Conservation (phyloP, 1,140 invertebrate genomes). For the Chlorops oryzae region DNA sequence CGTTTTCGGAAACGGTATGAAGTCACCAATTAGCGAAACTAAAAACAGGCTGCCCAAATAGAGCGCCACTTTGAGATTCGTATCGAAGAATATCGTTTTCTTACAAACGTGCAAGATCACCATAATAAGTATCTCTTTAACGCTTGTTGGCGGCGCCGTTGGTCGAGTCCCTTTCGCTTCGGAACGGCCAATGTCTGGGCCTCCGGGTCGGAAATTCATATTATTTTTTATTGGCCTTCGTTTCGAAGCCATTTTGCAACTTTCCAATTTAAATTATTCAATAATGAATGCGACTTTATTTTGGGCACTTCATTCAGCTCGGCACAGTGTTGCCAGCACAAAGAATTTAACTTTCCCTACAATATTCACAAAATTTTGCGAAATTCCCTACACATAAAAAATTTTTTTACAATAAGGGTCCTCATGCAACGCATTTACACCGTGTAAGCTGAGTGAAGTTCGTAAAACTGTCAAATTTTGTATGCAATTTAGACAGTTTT, state of each 20-base stretch:
- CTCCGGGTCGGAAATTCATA: slow-evolving; percentile 45
- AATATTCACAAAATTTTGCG: too few species aligned
- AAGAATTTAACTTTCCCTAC: too few species aligned
- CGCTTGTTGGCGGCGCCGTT: slow-evolving; percentile 71
- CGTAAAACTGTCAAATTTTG: too few species aligned
- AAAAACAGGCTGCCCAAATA: slow-evolving; percentile 77
- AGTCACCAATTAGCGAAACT: slow-evolving; percentile 77
- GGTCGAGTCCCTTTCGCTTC: slow-evolving; percentile 57
- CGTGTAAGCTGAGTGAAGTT: too few species aligned
- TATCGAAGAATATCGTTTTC: slow-evolving; percentile 78
- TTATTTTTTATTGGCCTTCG: slow-evolving; percentile 37
- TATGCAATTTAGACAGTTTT: too few species aligned
- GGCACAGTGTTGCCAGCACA: too few species aligned
- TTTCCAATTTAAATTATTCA: too few species aligned
- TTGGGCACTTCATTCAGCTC: too few species aligned
- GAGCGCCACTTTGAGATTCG: slow-evolving; percentile 75
- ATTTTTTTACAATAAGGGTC: too few species aligned
- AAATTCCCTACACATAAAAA: too few species aligned
- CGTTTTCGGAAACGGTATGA: slow-evolving; percentile 70
- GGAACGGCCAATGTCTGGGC: slow-evolving; percentile 30
- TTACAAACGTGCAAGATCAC: slow-evolving; percentile 83
- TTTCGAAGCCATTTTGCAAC: slow-evolving; percentile 39
- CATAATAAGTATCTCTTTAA: slow-evolving; percentile 72
- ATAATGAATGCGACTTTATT: too few species aligned
- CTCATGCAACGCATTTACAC: too few species aligned